These are phyloP conservation scores for Amiota minor DNA, from an alignment of 2,888 invertebrate species.

Conservation along the genomic window DNA sequence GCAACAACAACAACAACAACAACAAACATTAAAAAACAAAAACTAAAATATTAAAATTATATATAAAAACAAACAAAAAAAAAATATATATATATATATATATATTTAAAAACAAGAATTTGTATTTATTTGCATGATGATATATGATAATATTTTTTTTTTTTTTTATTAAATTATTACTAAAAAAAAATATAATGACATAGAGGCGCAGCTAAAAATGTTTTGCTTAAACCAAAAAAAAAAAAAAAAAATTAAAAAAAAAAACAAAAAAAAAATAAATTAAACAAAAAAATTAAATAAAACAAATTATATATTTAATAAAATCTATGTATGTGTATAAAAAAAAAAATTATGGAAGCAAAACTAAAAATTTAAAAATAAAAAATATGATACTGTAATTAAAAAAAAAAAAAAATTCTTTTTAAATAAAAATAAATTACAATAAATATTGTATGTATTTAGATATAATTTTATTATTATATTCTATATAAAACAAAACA, in stretches of 20 bases:
- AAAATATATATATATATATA: conserved; percentile 33
- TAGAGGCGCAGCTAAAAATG: conserved; percentile 41
- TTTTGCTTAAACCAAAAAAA: conserved; percentile 46
- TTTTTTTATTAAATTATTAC: conserved; percentile 60
- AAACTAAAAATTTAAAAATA: conserved; percentile 38
- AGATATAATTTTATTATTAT: too few species aligned
- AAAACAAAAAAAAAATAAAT: conserved; percentile 33
- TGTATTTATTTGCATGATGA: conserved; percentile 19
- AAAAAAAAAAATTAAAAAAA: conserved; percentile 22
- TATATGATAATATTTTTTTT: conserved; percentile 47
- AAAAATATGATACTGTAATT: conserved; percentile 15
- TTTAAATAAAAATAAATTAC: too few species aligned
- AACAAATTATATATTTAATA: conserved; percentile 24
- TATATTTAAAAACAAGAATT: conserved; percentile 33
- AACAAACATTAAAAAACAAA: too few species aligned
- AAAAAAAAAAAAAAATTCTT: background rate
- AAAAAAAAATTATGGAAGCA: conserved; percentile 1
- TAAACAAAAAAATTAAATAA: conserved; percentile 33
- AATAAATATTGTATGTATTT: too few species aligned
- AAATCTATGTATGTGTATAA: too few species aligned
- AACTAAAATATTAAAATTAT: background rate
- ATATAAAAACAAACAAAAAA: conserved; percentile 26
- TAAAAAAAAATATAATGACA: conserved; percentile 47
- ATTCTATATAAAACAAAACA: conserved; percentile 25
- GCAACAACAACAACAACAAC: too few species aligned